These are phyloP conservation scores for Thumatha senex DNA, from an alignment of 2,888 invertebrate genomes.

Conservation along the genomic window DNA sequence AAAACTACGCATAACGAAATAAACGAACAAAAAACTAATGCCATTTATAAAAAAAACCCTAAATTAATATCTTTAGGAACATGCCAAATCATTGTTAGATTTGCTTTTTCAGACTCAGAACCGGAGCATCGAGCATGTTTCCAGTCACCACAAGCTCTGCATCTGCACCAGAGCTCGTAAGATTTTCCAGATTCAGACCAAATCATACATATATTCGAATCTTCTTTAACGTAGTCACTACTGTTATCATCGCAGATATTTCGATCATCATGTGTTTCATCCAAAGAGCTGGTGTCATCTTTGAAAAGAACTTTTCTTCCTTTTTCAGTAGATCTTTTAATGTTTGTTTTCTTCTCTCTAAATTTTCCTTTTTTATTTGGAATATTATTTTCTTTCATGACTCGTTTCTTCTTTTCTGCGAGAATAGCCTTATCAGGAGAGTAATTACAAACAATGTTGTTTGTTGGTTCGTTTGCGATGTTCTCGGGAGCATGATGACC, in stretches of 20 bases:
- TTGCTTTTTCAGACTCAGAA: no score
- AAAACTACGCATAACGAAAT: no score
- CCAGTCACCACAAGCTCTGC: conserved; percentile 12
- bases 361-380: neutral
- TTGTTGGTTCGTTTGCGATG: conserved; percentile 2
- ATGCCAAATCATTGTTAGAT: no score
- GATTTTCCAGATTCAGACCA: conserved; percentile 8
- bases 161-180: conserved; percentile 17
- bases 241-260: conserved; percentile 7
- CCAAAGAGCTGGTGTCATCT: neutral
- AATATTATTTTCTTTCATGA: neutral
- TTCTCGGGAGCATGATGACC: no score
- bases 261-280: conserved; percentile 3
- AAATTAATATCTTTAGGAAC: no score
- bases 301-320: neutral
- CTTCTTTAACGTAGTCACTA: neutral
- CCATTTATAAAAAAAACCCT: no score
- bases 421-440: conserved; percentile 10
- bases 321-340: neutral
- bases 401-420: conserved; percentile 9
- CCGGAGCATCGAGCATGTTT: neutral
- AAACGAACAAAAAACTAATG: no score
- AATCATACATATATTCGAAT: conserved; percentile 8
- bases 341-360: no score
- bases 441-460: conserved; percentile 10